A percentile compares a stretch with the other conserved stretches of the same genome.
phyloP scores from a whole-genome alignment of 2,113 vertebrate species.

The Anas platyrhynchos region DNA sequence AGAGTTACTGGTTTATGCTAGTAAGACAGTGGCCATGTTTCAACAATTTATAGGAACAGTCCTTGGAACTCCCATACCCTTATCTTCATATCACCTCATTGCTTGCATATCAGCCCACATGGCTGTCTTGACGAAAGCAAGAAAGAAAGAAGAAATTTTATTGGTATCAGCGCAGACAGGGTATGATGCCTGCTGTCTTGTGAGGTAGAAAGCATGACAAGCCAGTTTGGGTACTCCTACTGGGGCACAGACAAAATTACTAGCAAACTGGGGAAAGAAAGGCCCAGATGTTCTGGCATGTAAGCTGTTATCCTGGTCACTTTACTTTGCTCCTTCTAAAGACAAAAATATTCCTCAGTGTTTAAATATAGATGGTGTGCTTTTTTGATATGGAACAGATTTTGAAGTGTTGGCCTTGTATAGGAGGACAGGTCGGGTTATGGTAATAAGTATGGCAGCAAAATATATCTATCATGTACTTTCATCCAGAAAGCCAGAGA shows the following conservation, averaged over 20 bases:
- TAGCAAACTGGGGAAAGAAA: background rate
- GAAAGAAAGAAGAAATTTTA: background rate
- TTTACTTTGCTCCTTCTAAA: background rate
- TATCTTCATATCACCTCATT: background rate
- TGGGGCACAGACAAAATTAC: background rate
- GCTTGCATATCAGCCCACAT: background rate
- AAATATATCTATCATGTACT: background rate
- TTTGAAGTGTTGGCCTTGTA: background rate
- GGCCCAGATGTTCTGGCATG: background rate
- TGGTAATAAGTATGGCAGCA: background rate
- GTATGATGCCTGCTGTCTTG: rapidly evolving
- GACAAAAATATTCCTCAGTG: rapidly evolving
- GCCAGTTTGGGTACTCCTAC: rapidly evolving
- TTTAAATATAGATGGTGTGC: rapidly evolving
- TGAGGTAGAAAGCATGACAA: rapidly evolving
- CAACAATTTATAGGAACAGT: background rate
- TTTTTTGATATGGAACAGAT: rapidly evolving
- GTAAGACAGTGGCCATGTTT: background rate
- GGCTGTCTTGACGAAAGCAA: no score
- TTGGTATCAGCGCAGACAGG: background rate
- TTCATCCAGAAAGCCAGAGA: background rate
- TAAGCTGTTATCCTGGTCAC: background rate
- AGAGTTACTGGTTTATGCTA: rapidly evolving
- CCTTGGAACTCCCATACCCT: rapidly evolving
- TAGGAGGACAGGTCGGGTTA: rapidly evolving